These are phyloP conservation scores for Gobionotothen gibberifrons DNA, from an alignment of 2,797 vertebrate genomes.

Conservation along the genomic window DNA sequence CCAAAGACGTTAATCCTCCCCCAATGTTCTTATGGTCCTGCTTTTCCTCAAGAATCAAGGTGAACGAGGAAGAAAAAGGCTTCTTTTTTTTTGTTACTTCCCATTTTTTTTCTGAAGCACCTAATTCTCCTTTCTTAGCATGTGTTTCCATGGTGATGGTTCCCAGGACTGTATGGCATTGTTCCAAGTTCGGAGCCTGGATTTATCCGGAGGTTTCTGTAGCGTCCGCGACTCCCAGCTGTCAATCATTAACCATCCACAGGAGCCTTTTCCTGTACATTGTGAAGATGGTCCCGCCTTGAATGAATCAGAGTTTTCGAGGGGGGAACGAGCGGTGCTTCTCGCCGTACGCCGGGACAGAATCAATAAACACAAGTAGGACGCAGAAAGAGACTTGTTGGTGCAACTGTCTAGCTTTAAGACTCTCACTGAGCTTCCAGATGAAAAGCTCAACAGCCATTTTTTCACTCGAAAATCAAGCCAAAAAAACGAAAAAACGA, in stretches of 20 bases:
- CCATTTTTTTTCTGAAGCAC: slow-evolving; percentile 48
- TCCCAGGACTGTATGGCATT: slow-evolving; percentile 60
- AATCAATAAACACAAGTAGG: slow-evolving; percentile 72
- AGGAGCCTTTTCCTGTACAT: slow-evolving; percentile 53
- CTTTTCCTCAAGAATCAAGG: slow-evolving; percentile 78
- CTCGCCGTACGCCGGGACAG: slow-evolving; percentile 66
- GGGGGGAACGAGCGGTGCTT: slow-evolving; percentile 50
- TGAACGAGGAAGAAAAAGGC: slow-evolving; percentile 66
- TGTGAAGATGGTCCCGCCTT: slow-evolving; percentile 60
- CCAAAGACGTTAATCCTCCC: slow-evolving; percentile 64
- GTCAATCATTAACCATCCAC: slow-evolving; percentile 71
- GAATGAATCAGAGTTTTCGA: slow-evolving; percentile 79
- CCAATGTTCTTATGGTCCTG: slow-evolving; percentile 33
- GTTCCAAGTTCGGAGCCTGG: slow-evolving; percentile 60
- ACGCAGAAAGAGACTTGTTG: slow-evolving; percentile 61
- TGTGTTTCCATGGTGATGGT: slow-evolving; percentile 76
- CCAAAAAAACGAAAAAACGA: slow-evolving; percentile 30
- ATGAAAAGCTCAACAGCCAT: slow-evolving; percentile 73
- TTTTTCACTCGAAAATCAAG: slow-evolving; percentile 67
- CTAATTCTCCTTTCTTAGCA: slow-evolving; percentile 61
- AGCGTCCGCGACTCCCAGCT: slow-evolving; percentile 61
- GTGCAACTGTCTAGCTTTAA: slow-evolving; percentile 71
- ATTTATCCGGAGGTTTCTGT: slow-evolving; percentile 69
- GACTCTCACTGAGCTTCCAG: slow-evolving; percentile 72
- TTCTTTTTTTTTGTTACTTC: slow-evolving; percentile 8